Evolutionary conservation across 2,888 invertebrate genomes (phyloP).

Genomic region (Sussaba pulchella): DNA sequence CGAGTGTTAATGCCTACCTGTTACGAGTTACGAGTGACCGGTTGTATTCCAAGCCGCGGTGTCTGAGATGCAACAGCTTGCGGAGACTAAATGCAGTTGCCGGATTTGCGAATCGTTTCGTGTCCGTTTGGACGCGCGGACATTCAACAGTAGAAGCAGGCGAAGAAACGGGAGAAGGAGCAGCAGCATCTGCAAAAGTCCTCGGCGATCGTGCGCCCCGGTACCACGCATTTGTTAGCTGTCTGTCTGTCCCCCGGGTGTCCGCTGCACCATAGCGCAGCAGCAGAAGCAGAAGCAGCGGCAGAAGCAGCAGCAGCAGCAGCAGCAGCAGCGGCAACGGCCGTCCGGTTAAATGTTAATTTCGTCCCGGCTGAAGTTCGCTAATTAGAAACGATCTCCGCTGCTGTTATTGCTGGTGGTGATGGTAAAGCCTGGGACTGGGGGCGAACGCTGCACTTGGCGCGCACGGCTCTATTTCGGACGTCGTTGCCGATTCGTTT

Average conservation of each 20-base stretch:
- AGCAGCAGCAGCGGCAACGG: constrained; percentile 55
- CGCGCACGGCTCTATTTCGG: constrained; percentile 73
- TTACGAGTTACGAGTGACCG: constrained; percentile 49
- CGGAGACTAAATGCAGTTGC: constrained; percentile 50
- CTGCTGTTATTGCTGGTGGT: constrained; percentile 58
- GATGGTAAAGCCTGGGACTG: constrained; percentile 42
- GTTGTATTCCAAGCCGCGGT: constrained; percentile 1
- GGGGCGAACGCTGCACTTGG: constrained; percentile 48
- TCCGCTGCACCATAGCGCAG: constrained; percentile 44
- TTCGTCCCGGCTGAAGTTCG: constrained; percentile 76
- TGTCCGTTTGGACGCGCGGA: constrained; percentile 52
- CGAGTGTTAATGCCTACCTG: constrained; percentile 63
- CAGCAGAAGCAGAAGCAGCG: constrained; percentile 24
- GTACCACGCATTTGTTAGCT: constrained; percentile 76
- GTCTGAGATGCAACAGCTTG: constrained; percentile 53
- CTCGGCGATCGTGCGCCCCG: constrained; percentile 55
- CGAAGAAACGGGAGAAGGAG: constrained; percentile 6
- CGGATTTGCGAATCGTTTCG: constrained; percentile 51
- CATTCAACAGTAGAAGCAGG: constrained; percentile 35
- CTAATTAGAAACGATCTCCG: constrained; percentile 80
- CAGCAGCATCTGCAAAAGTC: constrained; percentile 61
- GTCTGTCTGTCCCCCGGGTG: constrained; percentile 74
- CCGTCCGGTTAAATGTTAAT: constrained; percentile 81
- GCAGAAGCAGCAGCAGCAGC: constrained; percentile 31
- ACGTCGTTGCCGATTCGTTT: constrained; percentile 71